Evolutionary conservation across 2,113 vertebrate species (phyloP).

Genomic region (Eolophus roseicapilla): DNA sequence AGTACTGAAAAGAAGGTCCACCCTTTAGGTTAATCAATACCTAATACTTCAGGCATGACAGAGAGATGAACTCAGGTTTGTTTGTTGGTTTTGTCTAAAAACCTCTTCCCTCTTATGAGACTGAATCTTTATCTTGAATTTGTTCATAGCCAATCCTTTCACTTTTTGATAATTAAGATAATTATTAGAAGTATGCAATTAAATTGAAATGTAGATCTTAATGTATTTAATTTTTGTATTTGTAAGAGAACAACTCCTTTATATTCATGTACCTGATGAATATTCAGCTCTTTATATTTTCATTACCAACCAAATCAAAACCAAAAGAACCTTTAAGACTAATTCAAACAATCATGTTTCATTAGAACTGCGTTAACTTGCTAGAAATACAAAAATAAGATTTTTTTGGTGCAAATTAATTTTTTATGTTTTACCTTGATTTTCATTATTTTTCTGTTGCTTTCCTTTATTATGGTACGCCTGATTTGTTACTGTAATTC

Average conservation of each 20-base stretch:
- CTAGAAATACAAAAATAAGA: neutral
- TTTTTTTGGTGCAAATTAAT: neutral
- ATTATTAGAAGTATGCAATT: neutral
- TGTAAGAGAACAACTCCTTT: neutral
- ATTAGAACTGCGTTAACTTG: neutral
- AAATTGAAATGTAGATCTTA: neutral
- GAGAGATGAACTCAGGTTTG: neutral
- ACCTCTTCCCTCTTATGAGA: neutral
- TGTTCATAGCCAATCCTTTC: neutral
- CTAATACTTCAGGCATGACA: neutral
- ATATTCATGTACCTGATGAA: neutral
- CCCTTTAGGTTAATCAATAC: neutral
- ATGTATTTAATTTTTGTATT: neutral
- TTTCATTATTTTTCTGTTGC: neutral
- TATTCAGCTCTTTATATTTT: neutral
- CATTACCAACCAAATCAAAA: neutral
- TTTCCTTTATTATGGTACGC: neutral
- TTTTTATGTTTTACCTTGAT: neutral
- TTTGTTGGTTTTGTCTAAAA: neutral
- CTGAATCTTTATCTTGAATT: neutral
- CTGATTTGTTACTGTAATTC: neutral
- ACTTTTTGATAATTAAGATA: neutral
- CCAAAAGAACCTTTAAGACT: neutral
- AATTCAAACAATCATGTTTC: neutral
- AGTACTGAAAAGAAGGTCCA: neutral